Conservation (phyloP, 2,888 invertebrate species). For the Cactoblastis cactorum region DNA sequence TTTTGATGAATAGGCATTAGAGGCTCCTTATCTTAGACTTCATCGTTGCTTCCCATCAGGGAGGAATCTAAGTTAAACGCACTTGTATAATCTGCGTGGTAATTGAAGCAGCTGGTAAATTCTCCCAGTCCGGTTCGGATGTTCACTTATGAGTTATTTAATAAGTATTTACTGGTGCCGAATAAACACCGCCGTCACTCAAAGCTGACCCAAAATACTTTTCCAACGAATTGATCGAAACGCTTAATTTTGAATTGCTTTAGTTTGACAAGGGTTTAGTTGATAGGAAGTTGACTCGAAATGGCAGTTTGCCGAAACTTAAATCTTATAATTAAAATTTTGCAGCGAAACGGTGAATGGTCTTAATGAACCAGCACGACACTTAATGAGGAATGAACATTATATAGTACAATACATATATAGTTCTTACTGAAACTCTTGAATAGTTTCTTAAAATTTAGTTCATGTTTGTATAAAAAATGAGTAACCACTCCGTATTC, state of each 20-base stretch:
- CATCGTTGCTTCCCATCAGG: too few species aligned
- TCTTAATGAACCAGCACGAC: constrained; percentile 13
- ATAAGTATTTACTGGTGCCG: too few species aligned
- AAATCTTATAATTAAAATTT: constrained; percentile 19
- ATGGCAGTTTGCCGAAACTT: constrained; percentile 8
- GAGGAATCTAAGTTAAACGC: too few species aligned
- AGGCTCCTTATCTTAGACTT: too few species aligned
- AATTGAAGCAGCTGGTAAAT: too few species aligned
- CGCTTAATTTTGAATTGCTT: background rate
- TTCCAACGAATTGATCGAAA: background rate
- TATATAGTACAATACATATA: too few species aligned
- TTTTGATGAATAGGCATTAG: too few species aligned
- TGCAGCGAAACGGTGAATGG: constrained; percentile 14
- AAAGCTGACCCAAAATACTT: background rate
- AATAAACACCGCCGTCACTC: too few species aligned
- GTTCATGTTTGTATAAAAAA: background rate
- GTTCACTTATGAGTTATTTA: too few species aligned
- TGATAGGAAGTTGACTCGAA: background rate
- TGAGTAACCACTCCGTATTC: too few species aligned
- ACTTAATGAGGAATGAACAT: constrained; percentile 8
- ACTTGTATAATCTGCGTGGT: too few species aligned
- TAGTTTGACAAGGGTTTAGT: background rate
- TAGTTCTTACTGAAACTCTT: constrained; percentile 1
- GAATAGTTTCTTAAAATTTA: background rate
- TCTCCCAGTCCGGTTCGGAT: too few species aligned